Base-by-base conservation (phyloP, 2,888 invertebrate genomes). In the Meandrusa payeni region DNA sequence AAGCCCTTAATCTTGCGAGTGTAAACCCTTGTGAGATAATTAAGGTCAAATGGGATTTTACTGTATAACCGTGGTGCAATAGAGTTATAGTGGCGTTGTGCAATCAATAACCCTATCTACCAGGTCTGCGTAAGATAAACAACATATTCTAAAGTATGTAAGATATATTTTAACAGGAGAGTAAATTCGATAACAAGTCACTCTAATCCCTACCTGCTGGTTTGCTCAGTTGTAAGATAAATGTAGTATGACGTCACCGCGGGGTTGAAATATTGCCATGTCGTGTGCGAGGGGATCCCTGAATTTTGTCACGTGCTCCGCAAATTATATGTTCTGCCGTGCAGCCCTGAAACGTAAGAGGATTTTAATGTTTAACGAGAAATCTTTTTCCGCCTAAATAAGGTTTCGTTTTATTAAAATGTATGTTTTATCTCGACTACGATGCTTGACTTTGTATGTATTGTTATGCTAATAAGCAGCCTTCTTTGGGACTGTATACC, bases 181-280 rank as follows among this genome's bases (percentile, higher is more conserved):
- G n/a, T n/a, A n/a, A n/a, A n/a, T n/a, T n/a, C n/a, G n/a, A n/a
- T n/a, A n/a, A 19, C 19, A 10, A 31, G 10, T 3, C 20, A 3
- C 19, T 24, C 17, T 32, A 26, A 40, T 32, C 7, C 11, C 3
- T 9, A 32, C 41, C 48, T 50, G 42, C 28, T 19, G 36, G 34
- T 44, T 39, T 32, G 23, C 12, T 32, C 24, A 41, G 41, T 51
- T 26, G 46, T 45, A 45, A 49, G 42, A 48, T 50, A 54, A 59
- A 56, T 55, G 57, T 51, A 47, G 46, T 41, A 45, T 45, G 46
- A 48, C 53, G 52, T 55, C 54, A 57, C 39, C 50, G 51, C 52
- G 48, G 48, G 48, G 52, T 54, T 55, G 51, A 60, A 61, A 54
- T 58, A 59, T 59, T 52, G 49, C 49, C 41, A 33, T 44, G 58